A percentile compares a stretch with the other conserved stretches of the same genome.
Conservation (phyloP, 2,113 vertebrate genomes). For the Labrus mixtus region DNA sequence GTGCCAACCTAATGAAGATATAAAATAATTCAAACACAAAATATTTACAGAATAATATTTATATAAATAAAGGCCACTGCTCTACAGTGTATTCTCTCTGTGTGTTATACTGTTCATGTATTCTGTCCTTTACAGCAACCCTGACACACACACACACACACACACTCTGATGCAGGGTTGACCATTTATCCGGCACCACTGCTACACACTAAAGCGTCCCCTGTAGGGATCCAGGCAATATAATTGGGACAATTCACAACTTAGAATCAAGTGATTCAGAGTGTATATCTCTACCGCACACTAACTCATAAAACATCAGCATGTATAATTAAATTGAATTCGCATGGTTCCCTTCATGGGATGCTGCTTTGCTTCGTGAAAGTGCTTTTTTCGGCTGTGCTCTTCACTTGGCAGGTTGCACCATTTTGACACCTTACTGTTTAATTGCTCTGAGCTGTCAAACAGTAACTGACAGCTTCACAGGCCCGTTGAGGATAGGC, state of each 20-base stretch:
- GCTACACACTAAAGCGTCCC: too few species aligned
- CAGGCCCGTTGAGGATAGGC: background rate
- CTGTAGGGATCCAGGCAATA: too few species aligned
- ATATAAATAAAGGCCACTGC: background rate
- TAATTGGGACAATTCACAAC: background rate
- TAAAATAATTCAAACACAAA: background rate
- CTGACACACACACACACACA: background rate
- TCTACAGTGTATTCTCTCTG: background rate
- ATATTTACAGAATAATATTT: background rate
- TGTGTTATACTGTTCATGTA: too few species aligned
- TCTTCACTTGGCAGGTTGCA: background rate
- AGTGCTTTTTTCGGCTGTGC: conserved; percentile 14
- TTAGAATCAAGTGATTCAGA: background rate
- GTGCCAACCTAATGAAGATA: background rate
- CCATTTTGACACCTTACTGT: conserved; percentile 5
- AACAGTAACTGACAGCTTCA: background rate
- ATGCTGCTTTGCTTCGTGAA: conserved; percentile 15
- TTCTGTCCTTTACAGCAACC: background rate
- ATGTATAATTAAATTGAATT: conserved; percentile 1
- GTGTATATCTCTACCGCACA: background rate
- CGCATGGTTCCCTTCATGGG: background rate
- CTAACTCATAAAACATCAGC: background rate
- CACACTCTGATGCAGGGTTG: background rate
- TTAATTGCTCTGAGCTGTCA: background rate
- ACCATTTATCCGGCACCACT: too few species aligned